Base-by-base conservation (phyloP, 2,113 vertebrate species). In the Spilogale gracilis region DNA sequence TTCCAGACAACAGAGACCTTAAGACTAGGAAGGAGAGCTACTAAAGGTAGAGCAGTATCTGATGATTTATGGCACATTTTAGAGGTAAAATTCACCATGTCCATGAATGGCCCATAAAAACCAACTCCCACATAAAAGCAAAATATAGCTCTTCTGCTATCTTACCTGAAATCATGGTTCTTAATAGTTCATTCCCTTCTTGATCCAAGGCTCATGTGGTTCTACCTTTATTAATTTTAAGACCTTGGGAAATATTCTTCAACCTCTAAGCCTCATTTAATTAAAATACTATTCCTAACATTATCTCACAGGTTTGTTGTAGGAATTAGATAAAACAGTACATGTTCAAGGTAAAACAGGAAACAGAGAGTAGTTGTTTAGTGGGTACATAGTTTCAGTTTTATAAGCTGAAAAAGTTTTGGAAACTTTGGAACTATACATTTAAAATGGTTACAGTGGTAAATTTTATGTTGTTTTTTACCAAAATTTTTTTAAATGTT, bases 261-360 rank as follows among this genome's bases (percentile, higher is more conserved):
- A 92, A 76, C 6, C 25, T 80, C 13, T 76, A 88, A 95, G 32
- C 5, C 2, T 84, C 30, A 54, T 48, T 95, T 85, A 94, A 94
- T 86, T 90, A 79, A 92, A 90, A 83, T 69, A 63, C 4, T 3
- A 76, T 76, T 69, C 25, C 45, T 82, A 73, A 86, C 32, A 71
- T 16, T 78, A 48, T 50, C 17, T 27, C 48, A 78, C 20, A 67
- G 38, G 13, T 85, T 74, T 88, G 11, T 84, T 71, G 27, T n/a
- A 95, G 21, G 69, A 73, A 83, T 82, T 95, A 87, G 38, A 94
- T 30, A 74, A 94, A 97, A 60, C 6, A 83, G n/a, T 10, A 50
- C 30, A 63, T 48, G 43, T 89, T 80, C 56, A 23, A 25, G 27
- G 30, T 8, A 43, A 67, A 17, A 12, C 10, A 48, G 5, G 30